Base-by-base conservation (phyloP, 1,140 invertebrate species). In the Eumaeus atala region DNA sequence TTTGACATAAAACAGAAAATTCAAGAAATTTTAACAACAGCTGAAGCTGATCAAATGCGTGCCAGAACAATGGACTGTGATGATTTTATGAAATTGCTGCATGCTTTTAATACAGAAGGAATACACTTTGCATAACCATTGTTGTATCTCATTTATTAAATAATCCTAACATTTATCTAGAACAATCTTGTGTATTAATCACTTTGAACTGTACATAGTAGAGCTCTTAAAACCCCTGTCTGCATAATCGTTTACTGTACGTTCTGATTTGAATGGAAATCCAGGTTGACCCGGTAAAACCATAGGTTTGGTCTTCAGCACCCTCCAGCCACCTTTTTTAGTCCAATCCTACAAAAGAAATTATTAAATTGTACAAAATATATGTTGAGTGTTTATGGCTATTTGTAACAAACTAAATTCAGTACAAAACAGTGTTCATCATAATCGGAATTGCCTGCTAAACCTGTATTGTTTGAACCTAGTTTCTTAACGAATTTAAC, bases 61-160 rank as follows among this genome's bases (percentile, higher is more conserved):
- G 95, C 98, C 1, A 90, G 98, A 75, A 93, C 91, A 2, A 97
- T 99, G 97, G 96, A 98, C 71, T 93, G 97, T 62, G 97, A 99
- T 89, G 97, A 99, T 76, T 99, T 99, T 87, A 93, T 99, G 72
- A 89, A 90, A 52, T 87, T 97, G 51, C 88, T 98, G 66, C 92
- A 95, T 85, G 92, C 91, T 48, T 98, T 98, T 70, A 98, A 98
- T 83, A 90, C 90, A 52, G 92, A 93, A 83, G 96, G 95, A 68
- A 93, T 98, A 77, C 96, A 98, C 90, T 98, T 98, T 90, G 82
- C 82, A 66, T 85, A 69, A 64, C 48, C 54, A 58, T 52, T 65
- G 37, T 44, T 54, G 56, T 61, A 16, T 55, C 58, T 61, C 59
- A 56, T 59, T 60, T 51, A 33, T 54, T 52, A n/a, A n/a, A n/a